These are phyloP conservation scores for Idaea straminata DNA, from an alignment of 2,888 invertebrate species.

Conservation along the genomic window DNA sequence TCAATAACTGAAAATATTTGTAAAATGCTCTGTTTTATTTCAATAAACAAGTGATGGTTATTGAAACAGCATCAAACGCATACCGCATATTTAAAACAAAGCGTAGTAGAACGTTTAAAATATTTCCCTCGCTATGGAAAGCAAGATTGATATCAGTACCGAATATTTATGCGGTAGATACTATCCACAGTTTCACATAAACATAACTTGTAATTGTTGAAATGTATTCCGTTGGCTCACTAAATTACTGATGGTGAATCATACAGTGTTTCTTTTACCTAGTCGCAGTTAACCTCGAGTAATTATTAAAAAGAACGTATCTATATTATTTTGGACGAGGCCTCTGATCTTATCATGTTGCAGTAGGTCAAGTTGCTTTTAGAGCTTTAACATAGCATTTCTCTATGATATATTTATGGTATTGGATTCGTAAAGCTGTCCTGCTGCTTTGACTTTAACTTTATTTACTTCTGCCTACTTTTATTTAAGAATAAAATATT, in stretches of 20 bases:
- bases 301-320: background rate
- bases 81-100: background rate
- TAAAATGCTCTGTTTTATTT: background rate
- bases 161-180: conserved; percentile 31
- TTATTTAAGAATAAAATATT: background rate
- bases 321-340: conserved; percentile 5
- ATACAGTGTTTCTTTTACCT: conserved; percentile 23
- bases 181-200: conserved; percentile 35
- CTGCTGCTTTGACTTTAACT: background rate
- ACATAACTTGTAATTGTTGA: conserved; percentile 40
- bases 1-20: conserved; percentile 4
- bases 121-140: conserved; percentile 18
- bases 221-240: conserved; percentile 36
- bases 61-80: background rate
- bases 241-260: conserved; percentile 31
- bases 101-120: conserved; percentile 8
- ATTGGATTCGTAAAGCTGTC: background rate
- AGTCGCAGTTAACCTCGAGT: conserved; percentile 8
- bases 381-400: background rate
- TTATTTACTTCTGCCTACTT: conserved; percentile 4
- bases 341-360: conserved; percentile 3
- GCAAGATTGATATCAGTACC: conserved; percentile 22
- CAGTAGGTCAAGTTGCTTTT: background rate
- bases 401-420: background rate
- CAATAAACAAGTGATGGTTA: conserved; percentile 2